A percentile compares a stretch with the other conserved stretches of the same genome.
phyloP scores from a whole-genome alignment of 2,797 vertebrate genomes.

The Sebastolobus altivelis region DNA sequence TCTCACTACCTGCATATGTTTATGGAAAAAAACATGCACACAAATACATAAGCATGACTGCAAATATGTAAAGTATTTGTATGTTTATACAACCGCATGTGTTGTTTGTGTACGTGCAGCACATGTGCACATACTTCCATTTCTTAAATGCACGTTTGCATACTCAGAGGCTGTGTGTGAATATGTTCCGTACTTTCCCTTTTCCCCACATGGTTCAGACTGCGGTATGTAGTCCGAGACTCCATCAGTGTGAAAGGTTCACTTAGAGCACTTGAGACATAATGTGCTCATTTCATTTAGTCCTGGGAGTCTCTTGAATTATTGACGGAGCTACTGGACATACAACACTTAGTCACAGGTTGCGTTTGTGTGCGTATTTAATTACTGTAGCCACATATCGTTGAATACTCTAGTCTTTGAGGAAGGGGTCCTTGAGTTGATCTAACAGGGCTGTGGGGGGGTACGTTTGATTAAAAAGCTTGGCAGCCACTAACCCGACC shows the following conservation, averaged over 20 bases:
- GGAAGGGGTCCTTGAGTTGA: neutral
- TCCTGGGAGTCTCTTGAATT: slow-evolving; percentile 61
- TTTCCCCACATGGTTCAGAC: neutral
- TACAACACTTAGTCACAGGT: slow-evolving; percentile 26
- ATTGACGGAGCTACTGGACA: slow-evolving; percentile 65
- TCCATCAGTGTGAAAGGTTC: slow-evolving; percentile 30
- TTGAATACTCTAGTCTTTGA: neutral
- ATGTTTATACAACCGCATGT: neutral
- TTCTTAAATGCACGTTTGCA: neutral
- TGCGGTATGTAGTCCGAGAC: slow-evolving; percentile 27
- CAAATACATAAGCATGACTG: neutral
- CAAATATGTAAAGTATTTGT: neutral
- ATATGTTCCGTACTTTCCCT: neutral
- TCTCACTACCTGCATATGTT: slow-evolving; percentile 23
- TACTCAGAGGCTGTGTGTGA: neutral
- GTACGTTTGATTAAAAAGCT: neutral
- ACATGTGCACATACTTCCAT: neutral
- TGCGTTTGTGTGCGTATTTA: slow-evolving; percentile 28
- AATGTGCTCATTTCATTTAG: slow-evolving; percentile 72
- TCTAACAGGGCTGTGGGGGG: neutral
- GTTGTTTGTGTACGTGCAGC: neutral
- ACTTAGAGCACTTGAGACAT: slow-evolving; percentile 57
- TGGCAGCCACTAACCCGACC: neutral
- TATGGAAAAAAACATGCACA: slow-evolving; percentile 9
- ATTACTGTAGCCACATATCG: neutral